phyloP scores from a whole-genome alignment of 2,113 vertebrate species.

The Corynorhinus townsendii region DNA sequence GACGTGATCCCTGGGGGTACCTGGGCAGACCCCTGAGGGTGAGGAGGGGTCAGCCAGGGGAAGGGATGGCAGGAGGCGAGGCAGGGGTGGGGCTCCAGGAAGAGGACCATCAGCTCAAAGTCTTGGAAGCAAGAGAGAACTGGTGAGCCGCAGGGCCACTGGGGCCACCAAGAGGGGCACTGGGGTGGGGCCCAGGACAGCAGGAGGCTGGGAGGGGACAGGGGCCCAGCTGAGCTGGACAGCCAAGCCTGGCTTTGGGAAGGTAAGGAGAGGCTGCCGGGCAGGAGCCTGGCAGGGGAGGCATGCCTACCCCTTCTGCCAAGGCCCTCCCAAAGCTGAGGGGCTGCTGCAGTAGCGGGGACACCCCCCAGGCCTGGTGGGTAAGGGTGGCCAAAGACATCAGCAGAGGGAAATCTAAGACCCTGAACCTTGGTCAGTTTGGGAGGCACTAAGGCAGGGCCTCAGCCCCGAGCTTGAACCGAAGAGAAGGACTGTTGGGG shows the following conservation, averaged over 20 bases:
- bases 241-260: not conserved
- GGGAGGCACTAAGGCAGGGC: not conserved
- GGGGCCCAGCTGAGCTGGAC: rapidly evolving
- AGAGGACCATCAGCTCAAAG: rapidly evolving
- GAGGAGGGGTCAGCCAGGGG: not conserved
- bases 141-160: too few relatives aligned
- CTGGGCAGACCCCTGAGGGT: not conserved
- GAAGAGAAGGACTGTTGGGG: rapidly evolving
- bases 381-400: not conserved
- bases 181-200: rapidly evolving
- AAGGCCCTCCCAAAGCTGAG: not conserved
- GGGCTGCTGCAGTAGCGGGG: rapidly evolving
- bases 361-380: rapidly evolving
- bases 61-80: rapidly evolving
- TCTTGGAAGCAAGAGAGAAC: too few relatives aligned
- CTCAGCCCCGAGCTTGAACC: not conserved
- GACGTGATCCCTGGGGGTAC: rapidly evolving
- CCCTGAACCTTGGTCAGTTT: too few relatives aligned
- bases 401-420: not conserved
- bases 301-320: too few relatives aligned
- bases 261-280: rapidly evolving
- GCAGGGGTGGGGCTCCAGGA: not conserved
- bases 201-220: too few relatives aligned
- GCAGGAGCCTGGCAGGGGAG: not conserved
- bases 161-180: not conserved